phyloP scores from a whole-genome alignment of 2,888 invertebrate genomes.

The Cordilura impudica region DNA sequence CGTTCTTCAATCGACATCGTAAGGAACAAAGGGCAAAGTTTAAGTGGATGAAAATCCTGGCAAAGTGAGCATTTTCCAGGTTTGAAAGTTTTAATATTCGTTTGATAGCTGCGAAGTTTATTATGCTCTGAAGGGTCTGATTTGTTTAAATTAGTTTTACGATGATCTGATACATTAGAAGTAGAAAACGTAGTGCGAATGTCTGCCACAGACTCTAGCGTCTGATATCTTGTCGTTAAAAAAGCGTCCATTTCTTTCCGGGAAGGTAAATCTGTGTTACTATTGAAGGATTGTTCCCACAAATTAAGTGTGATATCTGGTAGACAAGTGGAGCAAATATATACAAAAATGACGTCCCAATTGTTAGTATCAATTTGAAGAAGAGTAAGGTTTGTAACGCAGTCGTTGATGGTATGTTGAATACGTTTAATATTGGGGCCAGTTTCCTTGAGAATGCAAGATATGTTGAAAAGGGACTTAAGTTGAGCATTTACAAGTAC shows the following conservation, averaged over 20 bases:
- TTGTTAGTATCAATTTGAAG: neutral
- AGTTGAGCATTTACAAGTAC: conserved; percentile 11
- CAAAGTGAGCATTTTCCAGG: too few species aligned
- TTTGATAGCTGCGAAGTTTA: too few species aligned
- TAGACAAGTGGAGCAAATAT: neutral
- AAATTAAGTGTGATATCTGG: neutral
- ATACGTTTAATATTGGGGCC: neutral
- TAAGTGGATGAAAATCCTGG: too few species aligned
- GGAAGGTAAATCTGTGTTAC: neutral
- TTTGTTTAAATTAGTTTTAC: too few species aligned
- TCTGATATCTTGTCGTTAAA: neutral
- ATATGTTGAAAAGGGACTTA: neutral
- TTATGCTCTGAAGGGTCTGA: too few species aligned
- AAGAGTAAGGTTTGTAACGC: neutral
- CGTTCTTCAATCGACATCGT: too few species aligned
- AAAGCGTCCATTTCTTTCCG: neutral
- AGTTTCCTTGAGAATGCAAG: neutral
- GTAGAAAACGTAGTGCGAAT: neutral
- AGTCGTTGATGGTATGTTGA: neutral
- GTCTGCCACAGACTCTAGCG: neutral
- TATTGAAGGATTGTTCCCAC: neutral
- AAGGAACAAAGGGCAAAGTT: too few species aligned
- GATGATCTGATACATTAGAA: too few species aligned
- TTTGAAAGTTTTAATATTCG: too few species aligned
- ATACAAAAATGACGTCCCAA: conserved; percentile 2